phyloP scores from a whole-genome alignment of 2,113 vertebrate species.

The Pogona vitticeps region DNA sequence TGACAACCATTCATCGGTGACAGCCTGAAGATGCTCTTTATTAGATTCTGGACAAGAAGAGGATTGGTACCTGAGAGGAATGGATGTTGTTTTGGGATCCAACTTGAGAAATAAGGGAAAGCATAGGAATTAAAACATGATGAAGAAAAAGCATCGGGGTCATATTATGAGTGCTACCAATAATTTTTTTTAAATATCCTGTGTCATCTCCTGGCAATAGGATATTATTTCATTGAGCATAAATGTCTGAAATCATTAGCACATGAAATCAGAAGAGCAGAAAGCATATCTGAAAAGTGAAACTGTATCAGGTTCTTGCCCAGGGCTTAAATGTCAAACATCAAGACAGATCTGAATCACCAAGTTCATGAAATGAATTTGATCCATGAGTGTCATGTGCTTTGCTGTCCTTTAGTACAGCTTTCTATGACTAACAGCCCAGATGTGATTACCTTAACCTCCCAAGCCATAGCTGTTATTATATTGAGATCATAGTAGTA shows the following conservation, averaged over 20 bases:
- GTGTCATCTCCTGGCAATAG: constrained; percentile 38
- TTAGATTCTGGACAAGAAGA: constrained; percentile 63
- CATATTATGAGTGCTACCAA: constrained; percentile 22
- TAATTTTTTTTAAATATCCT: constrained; percentile 34
- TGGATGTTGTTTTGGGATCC: constrained; percentile 72
- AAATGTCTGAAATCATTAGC: constrained; percentile 60
- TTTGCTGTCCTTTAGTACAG: constrained; percentile 44
- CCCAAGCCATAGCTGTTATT: constrained; percentile 8
- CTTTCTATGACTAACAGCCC: constrained; percentile 62
- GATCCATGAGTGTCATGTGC: constrained; percentile 50
- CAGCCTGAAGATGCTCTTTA: constrained; percentile 69
- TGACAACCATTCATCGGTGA: constrained; percentile 79
- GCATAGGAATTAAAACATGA: constrained; percentile 55
- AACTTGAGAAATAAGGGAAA: constrained; percentile 74
- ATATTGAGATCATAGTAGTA: constrained; percentile 27
- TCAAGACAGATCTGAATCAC: constrained; percentile 59
- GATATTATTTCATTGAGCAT: constrained; percentile 53
- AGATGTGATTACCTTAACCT: constrained; percentile 39
- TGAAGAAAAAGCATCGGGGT: constrained; percentile 47
- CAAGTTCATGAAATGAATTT: constrained; percentile 49
- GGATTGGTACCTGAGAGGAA: constrained; percentile 62
- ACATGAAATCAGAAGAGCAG: constrained; percentile 61
- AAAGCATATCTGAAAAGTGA: constrained; percentile 60
- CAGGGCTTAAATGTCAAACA: constrained; percentile 61
- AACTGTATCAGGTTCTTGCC: constrained; percentile 56